Evolutionary conservation across 2,113 vertebrate species (phyloP), one percentile per base, ranked within the genome.

Genomic region (Nyctereutes procyonoides): DNA sequence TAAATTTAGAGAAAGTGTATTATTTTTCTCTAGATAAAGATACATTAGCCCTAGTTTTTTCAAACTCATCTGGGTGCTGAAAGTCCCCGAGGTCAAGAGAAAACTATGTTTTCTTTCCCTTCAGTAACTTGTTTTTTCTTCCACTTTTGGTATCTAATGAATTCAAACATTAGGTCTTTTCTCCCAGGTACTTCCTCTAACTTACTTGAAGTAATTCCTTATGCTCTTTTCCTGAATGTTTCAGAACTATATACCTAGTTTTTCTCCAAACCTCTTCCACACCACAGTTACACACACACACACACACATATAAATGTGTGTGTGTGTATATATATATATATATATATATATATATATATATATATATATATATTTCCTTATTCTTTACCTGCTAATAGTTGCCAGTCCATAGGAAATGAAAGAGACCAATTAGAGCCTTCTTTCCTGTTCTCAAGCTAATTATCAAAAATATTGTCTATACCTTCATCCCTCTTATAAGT

Each of bases 181-280:
- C 32, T 90, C 28, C 53, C 35, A 80, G 67, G 24, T 79, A 43
- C 30, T 79, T 82, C n/a, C 22, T 94, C 24, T 58, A 48, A 3
- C 28, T 77, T 71, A 79, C 9, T 20, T 7, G 35, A 92, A 15
- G n/a, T 76, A 95, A 63, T 16, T 93, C 4, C 55, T 91, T 71
- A 87, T 86, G 17, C 30, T 83, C n/a, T 88, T 90, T 95, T 69
- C 51, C 26, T 56, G 51, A 95, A 63, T 13, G 65, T 84, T 97
- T 79, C 81, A 87, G 20, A 58, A 9, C 20, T 60, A 22, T 65
- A 30, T 53, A 73, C 35, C 28, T 83, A 48, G 58, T 60, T 83
- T 82, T 76, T 65, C 16, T 32, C 48, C 13, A 58, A 15, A 28
- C 17, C 9, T 14, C 28, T 56, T 73, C 26, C 8, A 63, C 60